phyloP scores from a whole-genome alignment of 1,140 invertebrate species.

The Akabosia matsudoensis region DNA sequence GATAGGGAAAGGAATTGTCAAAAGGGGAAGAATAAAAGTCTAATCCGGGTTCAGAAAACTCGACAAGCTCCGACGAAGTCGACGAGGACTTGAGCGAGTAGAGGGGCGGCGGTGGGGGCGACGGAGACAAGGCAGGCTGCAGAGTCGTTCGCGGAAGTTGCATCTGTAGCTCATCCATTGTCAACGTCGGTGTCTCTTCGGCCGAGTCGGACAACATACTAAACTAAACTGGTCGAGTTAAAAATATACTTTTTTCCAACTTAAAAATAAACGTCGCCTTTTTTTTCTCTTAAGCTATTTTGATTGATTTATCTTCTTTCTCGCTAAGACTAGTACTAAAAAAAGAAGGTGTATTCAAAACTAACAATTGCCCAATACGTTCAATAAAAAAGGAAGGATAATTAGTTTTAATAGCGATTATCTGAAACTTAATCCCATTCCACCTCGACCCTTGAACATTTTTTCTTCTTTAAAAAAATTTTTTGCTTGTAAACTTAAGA shows the following conservation, averaged over 20 bases:
- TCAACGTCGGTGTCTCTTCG: neutral
- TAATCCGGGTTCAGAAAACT: neutral
- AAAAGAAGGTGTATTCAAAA: too few species aligned
- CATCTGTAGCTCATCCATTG: neutral
- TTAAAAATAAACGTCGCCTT: neutral
- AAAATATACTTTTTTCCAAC: neutral
- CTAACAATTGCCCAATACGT: too few species aligned
- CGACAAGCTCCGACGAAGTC: neutral
- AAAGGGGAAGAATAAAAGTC: constrained; percentile 11
- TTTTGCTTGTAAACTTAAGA: too few species aligned
- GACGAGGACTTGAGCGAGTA: neutral
- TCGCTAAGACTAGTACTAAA: neutral
- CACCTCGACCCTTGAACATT: too few species aligned
- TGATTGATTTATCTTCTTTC: neutral
- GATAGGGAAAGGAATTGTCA: neutral
- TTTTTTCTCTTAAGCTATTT: neutral
- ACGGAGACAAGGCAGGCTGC: neutral
- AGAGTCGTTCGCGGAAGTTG: neutral
- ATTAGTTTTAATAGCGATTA: too few species aligned
- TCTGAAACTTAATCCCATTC: too few species aligned
- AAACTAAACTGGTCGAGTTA: neutral
- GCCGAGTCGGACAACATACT: constrained; percentile 8
- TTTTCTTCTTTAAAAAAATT: too few species aligned
- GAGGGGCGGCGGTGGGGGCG: neutral
- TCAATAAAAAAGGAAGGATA: too few species aligned